Evolutionary conservation across 2,888 invertebrate genomes (phyloP).

Genomic region (Drosophila meridionalis): DNA sequence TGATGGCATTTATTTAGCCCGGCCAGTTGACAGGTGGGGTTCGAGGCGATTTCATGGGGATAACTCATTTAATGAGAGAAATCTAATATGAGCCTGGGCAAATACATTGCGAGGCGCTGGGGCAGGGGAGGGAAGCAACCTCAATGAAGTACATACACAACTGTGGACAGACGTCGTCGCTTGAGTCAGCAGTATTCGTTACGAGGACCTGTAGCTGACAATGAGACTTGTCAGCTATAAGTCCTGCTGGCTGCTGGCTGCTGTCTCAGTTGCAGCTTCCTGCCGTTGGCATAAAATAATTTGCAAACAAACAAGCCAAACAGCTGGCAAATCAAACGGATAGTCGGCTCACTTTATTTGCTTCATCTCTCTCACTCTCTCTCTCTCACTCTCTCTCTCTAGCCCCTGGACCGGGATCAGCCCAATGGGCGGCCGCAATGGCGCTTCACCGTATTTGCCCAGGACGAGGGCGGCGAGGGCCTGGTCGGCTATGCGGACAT

Average conservation of each 20-base stretch:
- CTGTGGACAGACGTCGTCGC: not conserved
- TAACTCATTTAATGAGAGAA: slow-evolving; percentile 76
- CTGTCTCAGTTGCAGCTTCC: slow-evolving; percentile 51
- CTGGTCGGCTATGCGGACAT: slow-evolving; percentile 98
- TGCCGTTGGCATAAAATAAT: slow-evolving; percentile 66
- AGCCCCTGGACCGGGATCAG: slow-evolving; percentile 98
- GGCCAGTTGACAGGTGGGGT: slow-evolving; percentile 2
- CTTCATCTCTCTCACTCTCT: not conserved
- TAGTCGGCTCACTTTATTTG: slow-evolving; percentile 18
- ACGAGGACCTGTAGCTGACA: slow-evolving; percentile 52
- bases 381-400: not conserved
- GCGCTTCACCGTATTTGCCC: slow-evolving; percentile 97
- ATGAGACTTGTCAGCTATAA: slow-evolving; percentile 38
- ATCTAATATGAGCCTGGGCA: slow-evolving; percentile 58
- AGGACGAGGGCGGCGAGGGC: slow-evolving; percentile 97
- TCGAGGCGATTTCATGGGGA: slow-evolving; percentile 53
- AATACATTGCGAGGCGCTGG: slow-evolving; percentile 35
- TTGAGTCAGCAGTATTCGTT: slow-evolving; percentile 5
- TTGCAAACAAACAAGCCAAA: slow-evolving; percentile 70
- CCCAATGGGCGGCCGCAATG: slow-evolving; percentile 97
- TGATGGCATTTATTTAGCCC: slow-evolving; percentile 60
- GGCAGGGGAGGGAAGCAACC: slow-evolving; percentile 13
- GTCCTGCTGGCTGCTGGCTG: not conserved
- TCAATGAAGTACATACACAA: slow-evolving; percentile 25
- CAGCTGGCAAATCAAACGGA: slow-evolving; percentile 62